These are phyloP conservation scores for Gonocerus acuteangulatus DNA, from an alignment of 2,888 invertebrate species.

Conservation along the genomic window DNA sequence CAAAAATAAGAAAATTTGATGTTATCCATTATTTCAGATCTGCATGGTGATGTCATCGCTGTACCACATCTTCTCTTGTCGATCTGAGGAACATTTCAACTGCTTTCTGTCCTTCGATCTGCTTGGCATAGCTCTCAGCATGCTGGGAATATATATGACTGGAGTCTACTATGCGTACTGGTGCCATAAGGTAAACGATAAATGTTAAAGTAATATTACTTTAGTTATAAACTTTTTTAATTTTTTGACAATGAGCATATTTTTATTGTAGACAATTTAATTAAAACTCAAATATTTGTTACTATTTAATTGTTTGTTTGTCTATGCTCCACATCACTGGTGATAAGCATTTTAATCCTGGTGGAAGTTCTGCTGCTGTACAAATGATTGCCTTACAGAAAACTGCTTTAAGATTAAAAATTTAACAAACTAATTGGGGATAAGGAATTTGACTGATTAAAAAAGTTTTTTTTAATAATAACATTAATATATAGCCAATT, in stretches of 20 bases:
- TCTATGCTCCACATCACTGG: no score
- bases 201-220: background rate
- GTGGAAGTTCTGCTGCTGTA: no score
- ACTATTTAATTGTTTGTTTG: no score
- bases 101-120: slow-evolving; percentile 84
- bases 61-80: slow-evolving; percentile 91
- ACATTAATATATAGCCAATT: no score
- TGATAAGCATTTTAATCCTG: no score
- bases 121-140: slow-evolving; percentile 84
- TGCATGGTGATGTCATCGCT: slow-evolving; percentile 88
- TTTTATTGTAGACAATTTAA: slow-evolving; percentile 2
- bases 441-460: no score
- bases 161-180: slow-evolving; percentile 96
- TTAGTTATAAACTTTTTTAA: background rate
- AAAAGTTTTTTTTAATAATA: no score
- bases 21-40: slow-evolving; percentile 56
- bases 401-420: no score
- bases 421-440: no score
- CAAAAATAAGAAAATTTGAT: no score
- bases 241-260: background rate
- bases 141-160: slow-evolving; percentile 89
- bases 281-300: slow-evolving; percentile 7
- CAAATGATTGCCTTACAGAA: no score
- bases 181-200: slow-evolving; percentile 71
- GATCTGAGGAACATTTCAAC: slow-evolving; percentile 76